Percentiles rank a stretch among this genome's conserved stretches.
Conservation (phyloP, 2,113 vertebrate species). For the Anarhynchus alexandrinus region DNA sequence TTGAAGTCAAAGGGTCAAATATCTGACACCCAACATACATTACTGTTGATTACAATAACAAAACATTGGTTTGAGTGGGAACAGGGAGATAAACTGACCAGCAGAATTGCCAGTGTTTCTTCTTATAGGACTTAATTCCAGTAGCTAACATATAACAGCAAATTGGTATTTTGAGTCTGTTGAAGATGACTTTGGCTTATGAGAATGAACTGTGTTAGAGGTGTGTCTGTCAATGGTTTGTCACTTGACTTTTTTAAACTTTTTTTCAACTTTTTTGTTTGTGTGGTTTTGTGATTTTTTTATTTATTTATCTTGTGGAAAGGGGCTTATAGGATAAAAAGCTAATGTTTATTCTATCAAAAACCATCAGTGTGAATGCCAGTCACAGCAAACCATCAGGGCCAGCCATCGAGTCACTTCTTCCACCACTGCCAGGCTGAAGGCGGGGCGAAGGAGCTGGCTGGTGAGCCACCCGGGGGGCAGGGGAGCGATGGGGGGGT, state of each 20-base stretch:
- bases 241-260: not conserved
- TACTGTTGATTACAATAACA: not conserved
- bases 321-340: not conserved
- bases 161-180: not conserved
- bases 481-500: not conserved
- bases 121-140: not conserved
- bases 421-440: not conserved
- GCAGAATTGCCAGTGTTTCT: not conserved
- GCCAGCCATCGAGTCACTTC: not conserved
- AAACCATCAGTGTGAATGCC: not conserved
- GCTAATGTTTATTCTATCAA: not conserved
- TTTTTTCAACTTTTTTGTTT: not conserved
- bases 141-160: not conserved
- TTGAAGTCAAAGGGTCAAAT: not conserved
- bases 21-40: not conserved
- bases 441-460: not conserved
- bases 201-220: not conserved
- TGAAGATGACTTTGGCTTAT: not conserved
- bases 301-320: not conserved
- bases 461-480: rapidly evolving
- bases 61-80: not conserved
- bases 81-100: not conserved
- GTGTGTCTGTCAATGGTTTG: not conserved
- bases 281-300: not conserved
- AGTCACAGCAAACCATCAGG: not conserved